Evolutionary conservation across 2,888 invertebrate genomes (phyloP), one percentile per base, ranked within the genome.

Genomic region (Cephus nigrinus): DNA sequence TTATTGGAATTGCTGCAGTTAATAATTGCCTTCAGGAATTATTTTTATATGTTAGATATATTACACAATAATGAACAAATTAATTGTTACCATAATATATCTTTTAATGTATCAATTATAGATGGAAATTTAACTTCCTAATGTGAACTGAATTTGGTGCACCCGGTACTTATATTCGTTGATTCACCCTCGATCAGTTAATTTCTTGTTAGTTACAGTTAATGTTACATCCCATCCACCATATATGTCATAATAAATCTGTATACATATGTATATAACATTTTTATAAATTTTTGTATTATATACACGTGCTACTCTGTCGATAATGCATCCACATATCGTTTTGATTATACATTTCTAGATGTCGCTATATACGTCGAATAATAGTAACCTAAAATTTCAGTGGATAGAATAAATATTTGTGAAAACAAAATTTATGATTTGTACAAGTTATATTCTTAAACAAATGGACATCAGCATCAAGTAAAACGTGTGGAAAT

Each of bases 211-310:
- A 32, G 68, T 40, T 40, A 68, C 31, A 74, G 1, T 76, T 68
- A 32, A 79, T 73, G 76, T 78, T 78, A 79, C 82, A 80, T 81
- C 82, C 82, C 82, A 84, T 84, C 80, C 82, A 82, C 82, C 83
- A 80, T 81, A 77, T 80, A 80, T 78, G 69, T 74, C 35, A 69
- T 40, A 78, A 71, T 33, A 69, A 31, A 69, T 69, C 1, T 30
- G 11, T 69, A 69, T 69, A n/a, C n/a, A n/a, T n/a, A 69, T 31
- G 3, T 69, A n/a, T 32, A 5, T 69, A n/a, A 69, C 23, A 36
- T 69, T 69, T 69, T 11, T 30, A 32, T 32, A 71, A 2, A 30
- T 12, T 69, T 30, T 32, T 71, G 32, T 71, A 23, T 30, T 9
- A 71, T 71, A 31, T 12, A 33, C 15, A 71, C 23, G 23, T 55